A percentile compares a stretch with the other conserved stretches of the same genome.
phyloP scores from a whole-genome alignment of 1,140 invertebrate genomes.

The Psilanteris sp. region DNA sequence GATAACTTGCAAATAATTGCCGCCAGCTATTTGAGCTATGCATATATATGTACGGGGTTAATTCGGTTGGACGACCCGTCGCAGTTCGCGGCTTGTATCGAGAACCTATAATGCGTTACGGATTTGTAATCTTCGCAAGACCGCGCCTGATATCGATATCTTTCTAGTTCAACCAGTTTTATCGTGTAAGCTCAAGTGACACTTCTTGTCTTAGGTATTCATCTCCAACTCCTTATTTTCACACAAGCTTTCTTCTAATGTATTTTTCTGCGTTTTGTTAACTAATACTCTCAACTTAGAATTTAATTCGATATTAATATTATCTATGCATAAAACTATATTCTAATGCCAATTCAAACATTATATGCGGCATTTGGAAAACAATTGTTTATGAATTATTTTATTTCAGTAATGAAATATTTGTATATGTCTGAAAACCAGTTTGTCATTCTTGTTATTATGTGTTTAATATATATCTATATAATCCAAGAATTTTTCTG shows the following conservation, averaged over 20 bases:
- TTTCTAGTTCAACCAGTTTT: constrained; percentile 65
- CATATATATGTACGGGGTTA: constrained; percentile 40
- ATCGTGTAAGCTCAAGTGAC: constrained; percentile 53
- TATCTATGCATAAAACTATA: too few species aligned
- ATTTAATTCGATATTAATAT: too few species aligned
- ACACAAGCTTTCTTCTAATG: constrained; percentile 32
- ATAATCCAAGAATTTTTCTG: too few species aligned
- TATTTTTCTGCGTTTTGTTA: constrained; percentile 9
- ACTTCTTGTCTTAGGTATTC: constrained; percentile 59
- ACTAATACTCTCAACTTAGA: constrained; percentile 14
- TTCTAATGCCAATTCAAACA: too few species aligned
- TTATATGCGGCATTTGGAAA: too few species aligned
- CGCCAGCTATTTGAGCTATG: constrained; percentile 51
- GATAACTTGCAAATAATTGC: constrained; percentile 58
- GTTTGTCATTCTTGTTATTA: too few species aligned
- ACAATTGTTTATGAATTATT: too few species aligned
- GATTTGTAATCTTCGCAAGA: constrained; percentile 74
- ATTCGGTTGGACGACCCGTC: constrained; percentile 65
- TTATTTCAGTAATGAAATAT: too few species aligned
- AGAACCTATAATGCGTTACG: constrained; percentile 68
- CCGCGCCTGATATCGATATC: constrained; percentile 69
- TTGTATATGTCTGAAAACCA: too few species aligned
- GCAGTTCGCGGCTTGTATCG: constrained; percentile 30
- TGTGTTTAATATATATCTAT: too few species aligned
- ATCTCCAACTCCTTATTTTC: constrained; percentile 50